Conservation (phyloP, 2,113 vertebrate genomes). For the Rhabdornis inornatus region DNA sequence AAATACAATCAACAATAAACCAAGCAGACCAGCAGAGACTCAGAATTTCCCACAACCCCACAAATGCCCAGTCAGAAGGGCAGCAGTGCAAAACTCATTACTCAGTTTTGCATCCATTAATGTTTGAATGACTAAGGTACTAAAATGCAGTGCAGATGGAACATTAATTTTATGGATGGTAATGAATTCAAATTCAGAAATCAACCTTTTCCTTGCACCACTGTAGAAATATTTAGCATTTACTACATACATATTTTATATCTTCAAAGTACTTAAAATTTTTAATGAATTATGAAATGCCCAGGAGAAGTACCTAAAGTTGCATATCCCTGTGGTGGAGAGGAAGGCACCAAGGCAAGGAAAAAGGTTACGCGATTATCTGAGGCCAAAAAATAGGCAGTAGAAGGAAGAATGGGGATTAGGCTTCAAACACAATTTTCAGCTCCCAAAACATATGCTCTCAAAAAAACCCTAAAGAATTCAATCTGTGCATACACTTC, state of each 20-base stretch:
- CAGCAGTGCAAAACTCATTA: conserved; percentile 27
- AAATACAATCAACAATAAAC: not conserved
- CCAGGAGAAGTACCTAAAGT: not conserved
- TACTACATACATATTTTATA: conserved; percentile 21
- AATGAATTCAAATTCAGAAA: conserved; percentile 29
- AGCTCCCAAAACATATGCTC: conserved; percentile 6
- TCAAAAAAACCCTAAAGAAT: not conserved
- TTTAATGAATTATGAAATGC: conserved; percentile 5
- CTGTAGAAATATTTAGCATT: conserved; percentile 42
- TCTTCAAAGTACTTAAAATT: not conserved
- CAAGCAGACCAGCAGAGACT: not conserved
- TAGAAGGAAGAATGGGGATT: not conserved
- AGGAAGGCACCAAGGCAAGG: not conserved
- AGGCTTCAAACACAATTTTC: not conserved
- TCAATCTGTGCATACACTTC: not conserved
- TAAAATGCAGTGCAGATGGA: not conserved
- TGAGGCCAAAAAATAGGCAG: not conserved
- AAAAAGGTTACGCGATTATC: conserved; percentile 32
- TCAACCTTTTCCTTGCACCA: conserved; percentile 4
- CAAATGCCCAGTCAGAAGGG: not conserved
- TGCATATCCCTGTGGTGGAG: not conserved
- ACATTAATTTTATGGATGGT: not conserved
- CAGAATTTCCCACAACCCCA: not conserved
- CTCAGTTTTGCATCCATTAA: not conserved
- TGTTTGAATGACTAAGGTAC: not conserved